Conservation (phyloP, 53 echinoderm and acorn worm species). For the Crossaster papposus region DNA sequence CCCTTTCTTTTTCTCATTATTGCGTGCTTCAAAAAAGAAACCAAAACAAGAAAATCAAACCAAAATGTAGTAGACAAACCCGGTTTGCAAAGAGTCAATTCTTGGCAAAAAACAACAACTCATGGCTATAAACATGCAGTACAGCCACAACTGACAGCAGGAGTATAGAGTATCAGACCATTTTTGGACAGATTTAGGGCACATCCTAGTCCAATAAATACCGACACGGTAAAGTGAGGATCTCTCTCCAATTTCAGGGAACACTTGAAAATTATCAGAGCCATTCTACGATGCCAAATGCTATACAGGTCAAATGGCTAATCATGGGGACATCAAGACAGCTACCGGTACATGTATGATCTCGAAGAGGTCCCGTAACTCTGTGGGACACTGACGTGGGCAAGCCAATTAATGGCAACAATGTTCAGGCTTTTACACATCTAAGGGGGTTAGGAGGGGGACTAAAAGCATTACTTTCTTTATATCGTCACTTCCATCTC, state of each 20-base stretch:
- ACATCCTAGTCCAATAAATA: background rate
- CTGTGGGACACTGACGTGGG: constrained; percentile 24
- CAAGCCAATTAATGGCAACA: constrained; percentile 28
- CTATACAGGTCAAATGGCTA: background rate
- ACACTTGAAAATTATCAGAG: background rate
- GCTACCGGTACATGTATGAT: too few relatives aligned
- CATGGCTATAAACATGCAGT: too few relatives aligned
- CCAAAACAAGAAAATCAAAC: too few relatives aligned
- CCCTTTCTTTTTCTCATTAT: too few relatives aligned
- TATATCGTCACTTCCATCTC: constrained; percentile 45
- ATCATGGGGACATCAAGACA: background rate
- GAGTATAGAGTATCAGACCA: too few relatives aligned
- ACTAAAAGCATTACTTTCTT: constrained; percentile 24
- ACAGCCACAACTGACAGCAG: too few relatives aligned
- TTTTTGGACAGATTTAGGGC: too few relatives aligned
- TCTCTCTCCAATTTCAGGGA: background rate
- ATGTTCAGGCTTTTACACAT: background rate
- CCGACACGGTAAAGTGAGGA: background rate
- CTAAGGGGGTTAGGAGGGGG: background rate
- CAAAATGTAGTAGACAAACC: too few relatives aligned
- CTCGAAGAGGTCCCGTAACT: constrained; percentile 12
- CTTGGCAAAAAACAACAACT: too few relatives aligned
- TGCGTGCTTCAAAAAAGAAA: too few relatives aligned
- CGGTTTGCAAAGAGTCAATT: too few relatives aligned
- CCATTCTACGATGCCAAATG: background rate